Percentiles rank a stretch among this genome's conserved stretches.
phyloP scores from a whole-genome alignment of 1,140 invertebrate genomes.

The Cryptotermes secundus region DNA sequence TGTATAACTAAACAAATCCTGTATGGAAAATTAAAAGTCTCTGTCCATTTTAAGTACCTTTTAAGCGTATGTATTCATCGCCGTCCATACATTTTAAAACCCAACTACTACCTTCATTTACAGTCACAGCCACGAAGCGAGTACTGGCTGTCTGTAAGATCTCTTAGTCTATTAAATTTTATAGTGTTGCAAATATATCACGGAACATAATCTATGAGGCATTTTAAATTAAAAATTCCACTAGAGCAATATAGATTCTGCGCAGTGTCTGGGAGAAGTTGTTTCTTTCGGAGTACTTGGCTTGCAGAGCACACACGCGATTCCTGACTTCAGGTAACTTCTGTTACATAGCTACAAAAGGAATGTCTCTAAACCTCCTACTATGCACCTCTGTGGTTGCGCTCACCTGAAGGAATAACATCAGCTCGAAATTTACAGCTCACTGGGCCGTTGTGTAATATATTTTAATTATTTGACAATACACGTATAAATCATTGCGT shows the following conservation, averaged over 20 bases:
- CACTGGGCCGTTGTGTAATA: neutral
- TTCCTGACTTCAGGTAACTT: conserved; percentile 5
- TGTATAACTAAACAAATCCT: too few species aligned
- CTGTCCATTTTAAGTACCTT: too few species aligned
- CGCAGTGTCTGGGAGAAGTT: neutral
- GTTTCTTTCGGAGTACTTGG: neutral
- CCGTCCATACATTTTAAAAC: neutral
- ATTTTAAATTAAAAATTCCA: neutral
- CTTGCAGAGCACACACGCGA: neutral
- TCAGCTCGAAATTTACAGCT: conserved; percentile 7
- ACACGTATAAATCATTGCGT: conserved; percentile 26
- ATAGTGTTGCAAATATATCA: neutral
- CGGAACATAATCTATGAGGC: neutral
- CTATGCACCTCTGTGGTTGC: neutral
- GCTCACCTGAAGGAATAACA: neutral
- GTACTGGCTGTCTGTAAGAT: neutral
- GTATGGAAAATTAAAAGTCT: too few species aligned
- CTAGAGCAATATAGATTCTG: neutral
- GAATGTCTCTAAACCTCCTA: neutral
- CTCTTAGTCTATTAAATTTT: neutral
- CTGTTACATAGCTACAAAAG: neutral
- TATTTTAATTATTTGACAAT: conserved; percentile 32
- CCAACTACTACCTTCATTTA: neutral
- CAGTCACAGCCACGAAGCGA: neutral
- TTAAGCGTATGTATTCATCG: neutral